These are phyloP conservation scores for Drosophila albomicans DNA, from an alignment of 1,140 invertebrate species.

Conservation along the genomic window DNA sequence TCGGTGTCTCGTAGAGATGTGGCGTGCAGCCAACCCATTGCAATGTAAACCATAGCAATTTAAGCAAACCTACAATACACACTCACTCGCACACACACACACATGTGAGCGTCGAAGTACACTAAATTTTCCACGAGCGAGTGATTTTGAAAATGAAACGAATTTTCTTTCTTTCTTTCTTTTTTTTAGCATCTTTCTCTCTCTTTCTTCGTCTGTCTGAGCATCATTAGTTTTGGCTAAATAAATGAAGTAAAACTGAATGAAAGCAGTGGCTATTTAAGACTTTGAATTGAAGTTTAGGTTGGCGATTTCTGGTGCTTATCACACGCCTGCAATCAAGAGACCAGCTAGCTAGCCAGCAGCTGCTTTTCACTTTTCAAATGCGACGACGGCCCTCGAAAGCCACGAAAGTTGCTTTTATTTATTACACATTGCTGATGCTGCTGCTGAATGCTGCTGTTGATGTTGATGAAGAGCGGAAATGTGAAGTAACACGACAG, in stretches of 20 bases:
- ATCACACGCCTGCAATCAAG: slow-evolving; percentile 72
- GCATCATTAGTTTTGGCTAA: slow-evolving; percentile 74
- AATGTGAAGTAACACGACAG: slow-evolving; percentile 69
- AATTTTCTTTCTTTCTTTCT: slow-evolving; percentile 58
- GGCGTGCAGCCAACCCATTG: slow-evolving; percentile 42
- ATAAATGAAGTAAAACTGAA: slow-evolving; percentile 70
- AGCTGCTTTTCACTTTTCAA: slow-evolving; percentile 74
- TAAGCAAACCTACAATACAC: slow-evolving; percentile 57
- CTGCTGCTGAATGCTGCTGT: slow-evolving; percentile 22
- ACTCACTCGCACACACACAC: slow-evolving; percentile 3
- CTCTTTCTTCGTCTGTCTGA: slow-evolving; percentile 41
- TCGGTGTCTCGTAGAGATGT: slow-evolving; percentile 33
- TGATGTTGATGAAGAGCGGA: slow-evolving; percentile 54
- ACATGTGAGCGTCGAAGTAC: slow-evolving; percentile 52
- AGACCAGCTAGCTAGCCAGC: slow-evolving; percentile 28
- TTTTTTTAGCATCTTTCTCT: slow-evolving; percentile 23
- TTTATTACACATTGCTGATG: slow-evolving; percentile 40
- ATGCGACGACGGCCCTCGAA: slow-evolving; percentile 34
- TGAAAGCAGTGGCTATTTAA: slow-evolving; percentile 48
- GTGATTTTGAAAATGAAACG: slow-evolving; percentile 74
- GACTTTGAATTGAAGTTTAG: slow-evolving; percentile 26
- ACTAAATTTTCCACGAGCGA: slow-evolving; percentile 81
- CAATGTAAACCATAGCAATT: slow-evolving; percentile 71
- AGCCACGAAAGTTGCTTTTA: slow-evolving; percentile 45
- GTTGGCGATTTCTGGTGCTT: slow-evolving; percentile 50